These are phyloP conservation scores for Morpho helenor DNA, from an alignment of 2,888 invertebrate genomes.

Conservation along the genomic window DNA sequence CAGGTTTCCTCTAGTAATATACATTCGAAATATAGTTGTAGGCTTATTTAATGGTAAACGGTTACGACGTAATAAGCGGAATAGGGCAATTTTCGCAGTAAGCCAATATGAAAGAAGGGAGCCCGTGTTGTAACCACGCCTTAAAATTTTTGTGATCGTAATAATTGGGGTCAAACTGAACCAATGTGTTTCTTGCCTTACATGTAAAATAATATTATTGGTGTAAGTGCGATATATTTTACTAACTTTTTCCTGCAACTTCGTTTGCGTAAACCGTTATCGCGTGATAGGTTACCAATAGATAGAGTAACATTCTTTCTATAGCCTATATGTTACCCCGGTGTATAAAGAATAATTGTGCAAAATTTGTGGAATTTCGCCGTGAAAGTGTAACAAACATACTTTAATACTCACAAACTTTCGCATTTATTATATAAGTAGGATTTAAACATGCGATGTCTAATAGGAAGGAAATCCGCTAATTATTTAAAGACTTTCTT, in stretches of 20 bases:
- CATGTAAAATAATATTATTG: neutral
- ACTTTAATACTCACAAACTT: too few species aligned
- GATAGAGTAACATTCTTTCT: too few species aligned
- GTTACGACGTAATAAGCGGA: constrained; percentile 25
- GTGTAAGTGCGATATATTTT: neutral
- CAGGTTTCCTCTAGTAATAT: neutral
- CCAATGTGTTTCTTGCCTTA: constrained; percentile 2
- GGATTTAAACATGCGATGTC: neutral
- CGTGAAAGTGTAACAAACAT: too few species aligned
- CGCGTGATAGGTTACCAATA: too few species aligned
- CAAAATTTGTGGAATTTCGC: too few species aligned
- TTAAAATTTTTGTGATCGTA: constrained; percentile 43
- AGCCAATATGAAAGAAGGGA: constrained; percentile 50
- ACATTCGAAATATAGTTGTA: constrained; percentile 5
- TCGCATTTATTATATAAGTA: too few species aligned
- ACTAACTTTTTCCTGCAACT: too few species aligned
- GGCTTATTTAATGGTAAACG: constrained; percentile 8
- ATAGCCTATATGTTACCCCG: too few species aligned
- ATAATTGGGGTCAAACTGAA: constrained; percentile 8
- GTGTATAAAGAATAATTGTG: too few species aligned
- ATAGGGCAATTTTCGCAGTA: constrained; percentile 66
- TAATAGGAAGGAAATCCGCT: constrained; percentile 5
- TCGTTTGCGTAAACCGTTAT: too few species aligned
- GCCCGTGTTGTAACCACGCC: constrained; percentile 58
- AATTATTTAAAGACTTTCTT: too few species aligned